Evolutionary conservation across 2,113 vertebrate genomes (phyloP).

Genomic region (Balaenoptera acutorostrata): DNA sequence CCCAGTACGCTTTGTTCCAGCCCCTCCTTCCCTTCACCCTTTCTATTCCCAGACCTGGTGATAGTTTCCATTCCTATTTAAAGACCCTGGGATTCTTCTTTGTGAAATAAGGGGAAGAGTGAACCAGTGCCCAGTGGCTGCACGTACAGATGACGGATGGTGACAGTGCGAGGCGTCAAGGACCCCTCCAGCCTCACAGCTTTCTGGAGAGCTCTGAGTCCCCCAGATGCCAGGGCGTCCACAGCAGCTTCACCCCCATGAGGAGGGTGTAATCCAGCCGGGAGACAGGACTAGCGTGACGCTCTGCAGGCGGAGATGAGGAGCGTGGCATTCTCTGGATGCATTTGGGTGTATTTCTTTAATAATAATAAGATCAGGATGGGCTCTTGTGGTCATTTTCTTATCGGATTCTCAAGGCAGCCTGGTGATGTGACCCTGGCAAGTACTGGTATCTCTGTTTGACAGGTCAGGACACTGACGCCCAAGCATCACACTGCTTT

Average conservation of each 20-base stretch:
- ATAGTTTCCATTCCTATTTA: background rate
- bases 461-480: background rate
- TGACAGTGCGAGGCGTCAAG: background rate
- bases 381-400: background rate
- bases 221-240: background rate
- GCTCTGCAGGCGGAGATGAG: background rate
- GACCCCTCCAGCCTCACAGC: background rate
- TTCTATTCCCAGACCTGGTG: background rate
- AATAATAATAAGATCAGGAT: background rate
- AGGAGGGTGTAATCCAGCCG: background rate
- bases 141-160: accelerated
- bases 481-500: background rate
- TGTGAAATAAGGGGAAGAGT: background rate
- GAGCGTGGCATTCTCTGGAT: accelerated
- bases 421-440: background rate
- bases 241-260: background rate
- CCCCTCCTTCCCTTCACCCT: background rate
- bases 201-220: background rate
- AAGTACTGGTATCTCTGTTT: background rate
- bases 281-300: background rate
- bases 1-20: background rate
- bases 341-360: background rate
- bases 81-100: background rate
- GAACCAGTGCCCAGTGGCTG: background rate
- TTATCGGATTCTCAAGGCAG: background rate